Evolutionary conservation across 2,113 vertebrate species (phyloP), one percentile per base, ranked within the genome.

Genomic region (Callospermophilus lateralis): DNA sequence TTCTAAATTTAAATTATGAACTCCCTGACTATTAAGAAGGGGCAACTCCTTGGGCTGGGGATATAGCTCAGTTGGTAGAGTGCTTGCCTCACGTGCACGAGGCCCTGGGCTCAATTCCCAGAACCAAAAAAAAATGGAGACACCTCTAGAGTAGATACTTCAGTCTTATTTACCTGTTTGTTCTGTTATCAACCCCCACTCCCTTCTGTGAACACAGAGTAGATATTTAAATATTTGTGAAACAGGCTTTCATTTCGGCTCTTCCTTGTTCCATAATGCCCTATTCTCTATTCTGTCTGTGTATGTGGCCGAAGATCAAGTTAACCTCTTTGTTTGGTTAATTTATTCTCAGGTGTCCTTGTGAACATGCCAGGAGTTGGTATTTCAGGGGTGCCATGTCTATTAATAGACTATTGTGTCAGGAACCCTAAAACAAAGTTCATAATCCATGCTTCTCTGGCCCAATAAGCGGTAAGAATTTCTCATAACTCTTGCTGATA

Each of bases 371-470:
- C 86, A 92, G 26, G 22, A 48, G 34, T 10, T 78, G 78, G 24
- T 17, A 72, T 67, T 80, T 77, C 92, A 53, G 19, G 39, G 17
- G 30, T 86, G 1, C 32, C 39, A 26, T 87, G 32, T 76, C 89
- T 94, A 85, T 80, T 96, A 90, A 84, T 87, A 89, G 90, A 92
- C 42, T 72, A 77, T 53, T 61, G 7, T 45, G 11, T 92, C 68
- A 58, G 22, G 8, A 39, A 37, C 24, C 51, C 80, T 89, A 48
- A 24, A n/a, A 37, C 79, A 95, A 92, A 39, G 70, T 95, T 96
- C 86, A 96, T 11, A 51, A 68, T 94, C 39, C 83, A 74, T 48
- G 8, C 12, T 22, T 89, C 58, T 72, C 53, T 39, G 32, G 34
- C 12, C 55, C 68, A 94, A 55, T 96, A 8, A 61, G 30, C 34